phyloP scores from a whole-genome alignment of 2,113 vertebrate genomes.

The Canis aureus region DNA sequence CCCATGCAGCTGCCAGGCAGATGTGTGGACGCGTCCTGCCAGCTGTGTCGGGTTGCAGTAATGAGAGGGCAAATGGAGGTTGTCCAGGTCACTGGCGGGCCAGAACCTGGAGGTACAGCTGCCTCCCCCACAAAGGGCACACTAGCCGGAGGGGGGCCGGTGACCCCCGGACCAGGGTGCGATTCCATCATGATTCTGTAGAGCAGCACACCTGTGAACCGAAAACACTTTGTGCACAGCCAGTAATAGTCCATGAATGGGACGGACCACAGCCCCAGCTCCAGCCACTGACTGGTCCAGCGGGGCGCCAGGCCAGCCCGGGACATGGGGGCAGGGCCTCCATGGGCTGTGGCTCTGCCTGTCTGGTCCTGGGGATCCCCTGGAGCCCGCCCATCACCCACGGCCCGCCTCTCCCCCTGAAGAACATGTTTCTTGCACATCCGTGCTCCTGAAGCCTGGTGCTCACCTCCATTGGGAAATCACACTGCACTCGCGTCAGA shows the following conservation, averaged over 20 bases:
- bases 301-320: neutral
- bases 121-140: neutral
- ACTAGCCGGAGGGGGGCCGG: neutral
- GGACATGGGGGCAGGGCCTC: accelerated
- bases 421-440: neutral
- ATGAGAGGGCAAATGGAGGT: neutral
- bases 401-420: neutral
- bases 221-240: accelerated
- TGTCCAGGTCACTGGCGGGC: accelerated
- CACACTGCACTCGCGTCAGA: neutral
- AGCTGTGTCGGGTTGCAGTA: accelerated
- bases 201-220: neutral
- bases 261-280: neutral
- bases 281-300: neutral
- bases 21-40: accelerated
- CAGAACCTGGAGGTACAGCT: too few species aligned
- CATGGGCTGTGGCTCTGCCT: neutral
- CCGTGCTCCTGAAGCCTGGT: neutral
- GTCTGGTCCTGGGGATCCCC: neutral
- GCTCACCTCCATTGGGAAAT: neutral
- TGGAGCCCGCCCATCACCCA: too few species aligned
- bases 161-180: neutral
- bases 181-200: accelerated
- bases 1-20: accelerated
- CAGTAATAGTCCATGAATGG: accelerated